A percentile compares a stretch with the other conserved stretches of the same genome.
Conservation (phyloP, 2,113 vertebrate genomes). For the Pterocles gutturalis region DNA sequence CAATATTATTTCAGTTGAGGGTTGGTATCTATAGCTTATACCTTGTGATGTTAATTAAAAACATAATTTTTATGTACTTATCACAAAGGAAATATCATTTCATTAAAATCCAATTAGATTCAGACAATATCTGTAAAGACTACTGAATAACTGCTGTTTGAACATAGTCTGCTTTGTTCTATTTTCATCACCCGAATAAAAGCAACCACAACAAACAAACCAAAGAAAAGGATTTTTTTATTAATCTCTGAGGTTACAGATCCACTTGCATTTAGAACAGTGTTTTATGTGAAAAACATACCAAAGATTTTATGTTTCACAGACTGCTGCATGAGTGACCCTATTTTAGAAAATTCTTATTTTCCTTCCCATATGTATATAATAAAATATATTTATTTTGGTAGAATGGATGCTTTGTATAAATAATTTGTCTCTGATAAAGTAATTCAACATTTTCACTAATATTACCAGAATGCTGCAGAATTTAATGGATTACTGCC, state of each 20-base stretch:
- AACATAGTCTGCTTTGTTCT: constrained; percentile 94
- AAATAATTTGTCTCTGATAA: background rate
- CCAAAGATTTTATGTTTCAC: constrained; percentile 64
- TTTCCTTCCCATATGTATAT: background rate
- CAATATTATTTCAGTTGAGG: constrained; percentile 84
- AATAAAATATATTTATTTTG: constrained; percentile 41
- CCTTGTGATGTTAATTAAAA: constrained; percentile 97
- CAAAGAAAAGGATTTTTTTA: constrained; percentile 77
- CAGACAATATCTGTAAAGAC: constrained; percentile 87
- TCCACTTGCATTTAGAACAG: constrained; percentile 75
- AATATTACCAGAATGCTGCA: background rate
- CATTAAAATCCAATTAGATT: constrained; percentile 99
- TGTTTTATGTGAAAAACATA: constrained; percentile 70
- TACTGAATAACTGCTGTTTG: constrained; percentile 88
- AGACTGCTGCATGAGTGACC: background rate
- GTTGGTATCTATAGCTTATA: constrained; percentile 87
- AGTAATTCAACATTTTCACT: background rate
- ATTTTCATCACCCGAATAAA: constrained; percentile 91
- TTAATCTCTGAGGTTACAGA: constrained; percentile 80
- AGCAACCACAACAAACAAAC: constrained; percentile 88
- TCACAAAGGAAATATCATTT: constrained; percentile 98
- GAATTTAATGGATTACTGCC: background rate
- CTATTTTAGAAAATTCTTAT: constrained; percentile 60
- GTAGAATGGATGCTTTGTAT: background rate
- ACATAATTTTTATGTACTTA: constrained; percentile 92